Conservation (phyloP, 1,140 invertebrate species). For the Polypedilum vanderplanki region DNA sequence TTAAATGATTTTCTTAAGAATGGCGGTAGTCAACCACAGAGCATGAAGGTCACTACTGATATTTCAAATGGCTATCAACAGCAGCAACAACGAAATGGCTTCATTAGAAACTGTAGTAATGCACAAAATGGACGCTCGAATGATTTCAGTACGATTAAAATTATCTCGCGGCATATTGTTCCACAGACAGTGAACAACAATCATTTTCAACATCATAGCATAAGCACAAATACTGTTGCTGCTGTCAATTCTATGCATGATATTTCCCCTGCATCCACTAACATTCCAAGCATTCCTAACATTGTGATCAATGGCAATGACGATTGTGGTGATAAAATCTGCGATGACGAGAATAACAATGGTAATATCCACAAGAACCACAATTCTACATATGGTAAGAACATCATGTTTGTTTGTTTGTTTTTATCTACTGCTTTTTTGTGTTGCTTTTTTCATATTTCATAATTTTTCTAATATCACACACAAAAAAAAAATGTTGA, state of each 20-base stretch:
- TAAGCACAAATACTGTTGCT: not conserved
- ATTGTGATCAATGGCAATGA: constrained; percentile 25
- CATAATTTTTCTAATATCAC: not conserved
- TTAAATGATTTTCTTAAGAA: not conserved
- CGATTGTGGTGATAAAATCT: not conserved
- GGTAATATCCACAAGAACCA: not conserved
- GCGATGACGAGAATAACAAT: not conserved
- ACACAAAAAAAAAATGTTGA: not conserved
- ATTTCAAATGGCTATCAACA: not conserved
- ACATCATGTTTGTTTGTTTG: not conserved
- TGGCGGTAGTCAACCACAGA: not conserved
- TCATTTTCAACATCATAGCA: constrained; percentile 4
- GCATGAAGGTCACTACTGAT: not conserved
- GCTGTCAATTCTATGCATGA: constrained; percentile 16
- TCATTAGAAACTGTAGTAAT: not conserved
- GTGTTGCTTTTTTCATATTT: not conserved
- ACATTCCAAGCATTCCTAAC: constrained; percentile 25
- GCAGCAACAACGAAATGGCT: not conserved
- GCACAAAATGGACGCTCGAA: constrained; percentile 23
- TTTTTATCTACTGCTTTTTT: not conserved
- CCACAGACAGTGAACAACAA: not conserved
- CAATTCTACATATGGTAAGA: not conserved
- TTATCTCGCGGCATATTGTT: constrained; percentile 11
- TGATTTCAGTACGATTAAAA: constrained; percentile 24
- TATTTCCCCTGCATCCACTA: not conserved